Conservation (phyloP, 2,888 invertebrate species). For the Villa cingulata region DNA sequence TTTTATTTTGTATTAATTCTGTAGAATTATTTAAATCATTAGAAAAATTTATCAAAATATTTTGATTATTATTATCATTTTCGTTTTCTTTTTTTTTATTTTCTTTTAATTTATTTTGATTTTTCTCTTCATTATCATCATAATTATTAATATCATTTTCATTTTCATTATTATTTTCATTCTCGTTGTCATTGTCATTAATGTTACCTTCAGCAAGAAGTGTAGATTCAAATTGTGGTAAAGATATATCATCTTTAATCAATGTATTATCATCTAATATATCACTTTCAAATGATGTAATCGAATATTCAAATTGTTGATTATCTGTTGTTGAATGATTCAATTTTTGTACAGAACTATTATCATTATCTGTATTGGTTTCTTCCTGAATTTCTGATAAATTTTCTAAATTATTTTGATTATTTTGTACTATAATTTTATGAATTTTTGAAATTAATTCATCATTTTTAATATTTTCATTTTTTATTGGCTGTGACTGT, state of each 20-base stretch:
- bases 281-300: background rate
- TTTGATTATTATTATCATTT: background rate
- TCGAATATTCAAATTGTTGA: background rate
- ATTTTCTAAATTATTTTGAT: background rate
- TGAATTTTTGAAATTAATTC: too few species aligned
- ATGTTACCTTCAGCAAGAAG: background rate
- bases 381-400: too few species aligned
- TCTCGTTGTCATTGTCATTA: background rate
- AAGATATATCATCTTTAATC: constrained; percentile 24
- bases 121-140: too few species aligned
- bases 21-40: background rate
- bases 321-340: background rate
- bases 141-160: background rate
- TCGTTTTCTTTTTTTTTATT: background rate
- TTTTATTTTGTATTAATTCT: background rate
- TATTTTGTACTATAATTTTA: too few species aligned
- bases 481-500: background rate
- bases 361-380: background rate
- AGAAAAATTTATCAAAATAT: too few species aligned
- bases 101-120: background rate
- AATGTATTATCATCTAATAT: constrained; percentile 16
- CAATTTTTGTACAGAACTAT: background rate
- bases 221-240: constrained; percentile 24
- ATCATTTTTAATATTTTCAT: too few species aligned
- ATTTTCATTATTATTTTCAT: background rate